Conservation (phyloP, 1,140 invertebrate genomes). For the Macrocentrus cingulum region DNA sequence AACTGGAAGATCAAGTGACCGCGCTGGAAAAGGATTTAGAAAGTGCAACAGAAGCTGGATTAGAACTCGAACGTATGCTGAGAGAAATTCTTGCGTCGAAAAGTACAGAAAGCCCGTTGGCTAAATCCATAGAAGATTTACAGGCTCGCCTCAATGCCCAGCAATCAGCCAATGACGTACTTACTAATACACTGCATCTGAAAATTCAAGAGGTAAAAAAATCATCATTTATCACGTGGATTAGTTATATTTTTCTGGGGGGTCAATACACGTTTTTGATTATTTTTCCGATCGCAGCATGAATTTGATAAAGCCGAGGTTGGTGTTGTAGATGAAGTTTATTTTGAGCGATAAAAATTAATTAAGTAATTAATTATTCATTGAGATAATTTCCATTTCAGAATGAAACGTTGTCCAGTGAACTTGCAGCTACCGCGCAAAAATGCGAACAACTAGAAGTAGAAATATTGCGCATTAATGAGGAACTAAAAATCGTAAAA, state of each 20-base stretch:
- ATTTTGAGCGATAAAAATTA: conserved; percentile 10
- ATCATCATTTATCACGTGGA: too few species aligned
- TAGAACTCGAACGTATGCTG: conserved; percentile 68
- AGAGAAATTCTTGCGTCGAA: conserved; percentile 64
- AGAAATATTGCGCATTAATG: conserved; percentile 39
- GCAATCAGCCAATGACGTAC: conserved; percentile 57
- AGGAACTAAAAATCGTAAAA: conserved; percentile 44
- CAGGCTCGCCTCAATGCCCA: conserved; percentile 65
- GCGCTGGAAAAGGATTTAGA: conserved; percentile 67
- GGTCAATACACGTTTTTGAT: too few species aligned
- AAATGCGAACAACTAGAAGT: conserved; percentile 44
- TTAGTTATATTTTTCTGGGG: too few species aligned
- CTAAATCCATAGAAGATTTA: conserved; percentile 65
- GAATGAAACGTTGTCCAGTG: conserved; percentile 48
- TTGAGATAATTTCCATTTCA: conserved; percentile 34
- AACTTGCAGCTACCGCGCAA: conserved; percentile 36
- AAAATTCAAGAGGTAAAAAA: conserved; percentile 57
- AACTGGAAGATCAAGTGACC: conserved; percentile 64
- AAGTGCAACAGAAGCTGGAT: conserved; percentile 65
- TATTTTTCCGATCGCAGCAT: conserved; percentile 38
- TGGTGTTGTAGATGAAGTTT: conserved; percentile 27
- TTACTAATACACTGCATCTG: conserved; percentile 52
- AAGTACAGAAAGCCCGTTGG: conserved; percentile 64
- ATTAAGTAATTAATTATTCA: conserved; percentile 16
- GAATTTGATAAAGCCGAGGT: conserved; percentile 49